Conservation (phyloP, 1,140 invertebrate species). For the Bursaphelenchus mucronatus region DNA sequence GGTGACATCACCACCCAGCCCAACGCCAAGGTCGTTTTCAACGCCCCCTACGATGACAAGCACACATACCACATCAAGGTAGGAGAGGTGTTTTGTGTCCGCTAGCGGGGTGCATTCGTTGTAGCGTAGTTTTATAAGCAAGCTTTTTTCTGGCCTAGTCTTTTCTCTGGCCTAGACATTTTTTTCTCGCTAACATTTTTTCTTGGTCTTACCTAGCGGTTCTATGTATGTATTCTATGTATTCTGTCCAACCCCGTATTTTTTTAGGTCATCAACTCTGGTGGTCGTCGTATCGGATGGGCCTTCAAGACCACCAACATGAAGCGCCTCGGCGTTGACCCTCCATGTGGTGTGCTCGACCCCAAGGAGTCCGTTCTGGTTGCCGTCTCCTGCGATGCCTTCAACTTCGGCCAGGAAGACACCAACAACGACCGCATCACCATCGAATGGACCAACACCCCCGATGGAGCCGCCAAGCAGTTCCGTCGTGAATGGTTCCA, state of each 20-base stretch:
- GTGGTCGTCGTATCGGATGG: constrained; percentile 42
- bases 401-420: constrained; percentile 41
- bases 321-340: constrained; percentile 39
- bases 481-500: constrained; percentile 50
- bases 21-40: constrained; percentile 37
- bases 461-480: constrained; percentile 39
- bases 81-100: too few relatives aligned
- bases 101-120: too few relatives aligned
- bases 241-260: neutral
- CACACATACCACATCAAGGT: constrained; percentile 47
- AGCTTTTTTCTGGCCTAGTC: too few relatives aligned
- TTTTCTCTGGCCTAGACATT: too few relatives aligned
- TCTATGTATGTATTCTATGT: too few relatives aligned
- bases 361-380: constrained; percentile 40
- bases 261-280: constrained; percentile 40
- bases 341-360: constrained; percentile 43
- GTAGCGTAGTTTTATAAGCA: too few relatives aligned
- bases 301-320: constrained; percentile 46
- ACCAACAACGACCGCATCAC: constrained; percentile 50
- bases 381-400: constrained; percentile 43
- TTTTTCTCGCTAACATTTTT: too few relatives aligned
- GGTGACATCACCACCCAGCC: constrained; percentile 39
- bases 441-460: constrained; percentile 48
- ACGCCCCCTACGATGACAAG: constrained; percentile 49
- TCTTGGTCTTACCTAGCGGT: too few relatives aligned